phyloP scores from a whole-genome alignment of 2,888 invertebrate genomes.

The Heliconius aoede region DNA sequence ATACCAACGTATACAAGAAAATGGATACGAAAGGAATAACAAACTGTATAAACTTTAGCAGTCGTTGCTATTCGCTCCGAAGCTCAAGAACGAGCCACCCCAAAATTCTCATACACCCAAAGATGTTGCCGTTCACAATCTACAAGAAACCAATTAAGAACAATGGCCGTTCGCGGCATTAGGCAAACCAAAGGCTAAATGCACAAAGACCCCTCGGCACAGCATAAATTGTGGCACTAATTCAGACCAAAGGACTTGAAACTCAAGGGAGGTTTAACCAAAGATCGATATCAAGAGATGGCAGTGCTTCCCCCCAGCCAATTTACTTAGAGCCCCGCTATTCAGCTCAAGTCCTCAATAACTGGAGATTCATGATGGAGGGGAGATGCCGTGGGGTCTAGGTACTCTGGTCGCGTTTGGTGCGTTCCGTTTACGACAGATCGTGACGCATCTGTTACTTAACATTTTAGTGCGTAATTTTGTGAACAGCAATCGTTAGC shows the following conservation, averaged over 20 bases:
- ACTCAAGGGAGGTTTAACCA: constrained; percentile 74
- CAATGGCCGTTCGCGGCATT: constrained; percentile 45
- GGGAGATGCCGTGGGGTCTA: constrained; percentile 59
- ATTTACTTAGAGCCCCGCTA: constrained; percentile 63
- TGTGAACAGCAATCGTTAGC: constrained; percentile 58
- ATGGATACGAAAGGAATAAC: not conserved
- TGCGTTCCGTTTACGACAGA: constrained; percentile 74
- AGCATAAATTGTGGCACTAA: constrained; percentile 77
- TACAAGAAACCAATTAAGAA: constrained; percentile 48
- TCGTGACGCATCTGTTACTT: constrained; percentile 80
- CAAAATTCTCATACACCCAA: constrained; percentile 27
- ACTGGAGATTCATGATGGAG: constrained; percentile 47
- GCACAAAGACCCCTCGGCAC: constrained; percentile 48
- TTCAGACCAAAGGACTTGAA: constrained; percentile 70
- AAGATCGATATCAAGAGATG: constrained; percentile 80
- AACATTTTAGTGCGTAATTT: constrained; percentile 73
- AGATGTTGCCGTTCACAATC: constrained; percentile 32
- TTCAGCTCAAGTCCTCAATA: constrained; percentile 52
- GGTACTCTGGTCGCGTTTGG: constrained; percentile 63
- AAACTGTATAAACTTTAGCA: constrained; percentile 9
- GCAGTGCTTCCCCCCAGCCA: constrained; percentile 75
- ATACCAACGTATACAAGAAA: not conserved
- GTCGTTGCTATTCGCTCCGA: not conserved
- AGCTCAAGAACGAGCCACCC: constrained; percentile 9
- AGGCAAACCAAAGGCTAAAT: constrained; percentile 45